Percentiles rank a stretch among this genome's conserved stretches.
Conservation (phyloP, 1,140 invertebrate genomes). For the Atopsyche davidsoni region DNA sequence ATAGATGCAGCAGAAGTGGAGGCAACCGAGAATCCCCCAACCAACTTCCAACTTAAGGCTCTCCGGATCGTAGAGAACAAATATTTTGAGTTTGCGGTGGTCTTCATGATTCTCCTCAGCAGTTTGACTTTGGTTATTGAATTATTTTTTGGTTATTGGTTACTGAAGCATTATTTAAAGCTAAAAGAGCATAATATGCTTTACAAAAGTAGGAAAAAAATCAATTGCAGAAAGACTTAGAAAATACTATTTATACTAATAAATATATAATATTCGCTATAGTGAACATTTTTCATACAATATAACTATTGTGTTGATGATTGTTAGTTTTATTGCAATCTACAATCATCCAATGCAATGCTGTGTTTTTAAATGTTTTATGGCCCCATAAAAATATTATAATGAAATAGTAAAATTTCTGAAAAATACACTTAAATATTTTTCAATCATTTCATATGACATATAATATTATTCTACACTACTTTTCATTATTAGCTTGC, state of each 20-base stretch:
- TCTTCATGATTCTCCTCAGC: slow-evolving; percentile 95
- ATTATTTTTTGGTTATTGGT: background rate
- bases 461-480: background rate
- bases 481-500: background rate
- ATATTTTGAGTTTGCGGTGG: slow-evolving; percentile 98
- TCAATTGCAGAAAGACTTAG: no score
- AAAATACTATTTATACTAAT: no score
- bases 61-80: slow-evolving; percentile 95
- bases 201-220: background rate
- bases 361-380: no score
- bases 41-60: slow-evolving; percentile 82
- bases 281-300: no score
- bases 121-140: slow-evolving; percentile 86
- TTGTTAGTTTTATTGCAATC: no score
- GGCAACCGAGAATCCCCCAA: no score
- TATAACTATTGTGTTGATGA: no score
- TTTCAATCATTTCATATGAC: background rate
- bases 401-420: background rate
- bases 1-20: no score
- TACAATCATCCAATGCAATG: no score
- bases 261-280: background rate
- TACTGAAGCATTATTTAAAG: background rate
- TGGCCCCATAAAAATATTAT: no score
- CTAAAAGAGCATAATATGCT: background rate
- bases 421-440: background rate